Conservation (phyloP, 2,113 vertebrate genomes). For the Pluvialis apricaria region DNA sequence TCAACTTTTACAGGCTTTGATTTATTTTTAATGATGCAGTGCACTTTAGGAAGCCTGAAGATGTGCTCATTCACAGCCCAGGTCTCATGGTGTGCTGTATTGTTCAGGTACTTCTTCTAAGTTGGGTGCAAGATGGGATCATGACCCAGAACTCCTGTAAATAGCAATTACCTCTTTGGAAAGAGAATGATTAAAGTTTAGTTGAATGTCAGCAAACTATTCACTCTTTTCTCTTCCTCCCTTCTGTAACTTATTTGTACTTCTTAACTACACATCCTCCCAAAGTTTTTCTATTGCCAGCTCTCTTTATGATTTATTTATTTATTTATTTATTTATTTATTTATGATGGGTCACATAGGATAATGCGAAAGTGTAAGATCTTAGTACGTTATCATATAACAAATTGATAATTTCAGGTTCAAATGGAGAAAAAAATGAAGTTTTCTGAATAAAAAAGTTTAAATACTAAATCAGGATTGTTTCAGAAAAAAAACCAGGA, state of each 20-base stretch:
- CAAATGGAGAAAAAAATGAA: background rate
- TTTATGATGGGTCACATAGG: background rate
- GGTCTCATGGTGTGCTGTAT: constrained; percentile 29
- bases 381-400: background rate
- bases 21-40: constrained; percentile 69
- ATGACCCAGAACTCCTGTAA: constrained; percentile 46
- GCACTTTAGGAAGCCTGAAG: constrained; percentile 51
- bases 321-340: background rate
- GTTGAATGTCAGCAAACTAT: constrained; percentile 49
- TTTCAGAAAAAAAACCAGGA: background rate
- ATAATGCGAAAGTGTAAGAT: background rate
- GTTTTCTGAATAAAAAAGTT: background rate
- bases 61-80: background rate
- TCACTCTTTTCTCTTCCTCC: background rate
- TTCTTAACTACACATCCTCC: background rate
- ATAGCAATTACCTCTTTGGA: constrained; percentile 58
- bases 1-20: constrained; percentile 61
- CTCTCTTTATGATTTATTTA: background rate
- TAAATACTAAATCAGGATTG: background rate
- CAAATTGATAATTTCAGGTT: background rate
- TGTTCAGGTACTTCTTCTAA: constrained; percentile 39
- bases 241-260: background rate
- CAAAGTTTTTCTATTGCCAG: background rate
- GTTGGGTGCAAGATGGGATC: constrained; percentile 21
- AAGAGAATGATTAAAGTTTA: constrained; percentile 50